These are phyloP conservation scores for Pangasius sanitwongsei DNA, from an alignment of 2,797 vertebrate genomes.

Conservation along the genomic window DNA sequence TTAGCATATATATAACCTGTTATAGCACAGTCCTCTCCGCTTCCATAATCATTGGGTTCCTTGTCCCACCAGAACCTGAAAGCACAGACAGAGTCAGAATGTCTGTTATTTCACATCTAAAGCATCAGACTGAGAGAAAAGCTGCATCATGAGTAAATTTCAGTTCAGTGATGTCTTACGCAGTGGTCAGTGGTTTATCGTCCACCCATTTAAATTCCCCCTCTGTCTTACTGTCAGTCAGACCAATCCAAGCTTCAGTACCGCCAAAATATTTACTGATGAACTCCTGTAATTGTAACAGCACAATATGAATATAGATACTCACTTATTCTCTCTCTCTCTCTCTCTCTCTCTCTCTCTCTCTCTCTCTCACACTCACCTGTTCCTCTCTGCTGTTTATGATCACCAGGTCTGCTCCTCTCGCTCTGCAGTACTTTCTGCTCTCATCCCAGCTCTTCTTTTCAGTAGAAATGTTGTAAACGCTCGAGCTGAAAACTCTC, in stretches of 20 bases:
- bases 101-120: too few species aligned
- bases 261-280: background rate
- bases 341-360: too few species aligned
- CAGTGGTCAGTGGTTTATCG: too few species aligned
- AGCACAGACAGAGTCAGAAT: too few species aligned
- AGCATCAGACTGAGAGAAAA: too few species aligned
- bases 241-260: conserved; percentile 13
- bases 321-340: background rate
- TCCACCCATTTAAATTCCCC: too few species aligned
- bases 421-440: conserved; percentile 2
- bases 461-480: conserved; percentile 3
- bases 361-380: background rate
- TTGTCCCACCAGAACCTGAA: too few species aligned
- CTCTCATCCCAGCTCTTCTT: background rate
- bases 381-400: conserved; percentile 23
- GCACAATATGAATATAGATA: background rate
- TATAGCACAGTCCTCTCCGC: background rate
- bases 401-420: conserved; percentile 24
- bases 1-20: background rate
- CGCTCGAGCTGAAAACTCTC: background rate
- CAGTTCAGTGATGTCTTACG: too few species aligned
- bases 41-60: too few species aligned
- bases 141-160: too few species aligned
- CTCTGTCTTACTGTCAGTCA: background rate
- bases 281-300: background rate